These are phyloP conservation scores for Hyles lineata DNA, from an alignment of 2,888 invertebrate species.

Conservation along the genomic window DNA sequence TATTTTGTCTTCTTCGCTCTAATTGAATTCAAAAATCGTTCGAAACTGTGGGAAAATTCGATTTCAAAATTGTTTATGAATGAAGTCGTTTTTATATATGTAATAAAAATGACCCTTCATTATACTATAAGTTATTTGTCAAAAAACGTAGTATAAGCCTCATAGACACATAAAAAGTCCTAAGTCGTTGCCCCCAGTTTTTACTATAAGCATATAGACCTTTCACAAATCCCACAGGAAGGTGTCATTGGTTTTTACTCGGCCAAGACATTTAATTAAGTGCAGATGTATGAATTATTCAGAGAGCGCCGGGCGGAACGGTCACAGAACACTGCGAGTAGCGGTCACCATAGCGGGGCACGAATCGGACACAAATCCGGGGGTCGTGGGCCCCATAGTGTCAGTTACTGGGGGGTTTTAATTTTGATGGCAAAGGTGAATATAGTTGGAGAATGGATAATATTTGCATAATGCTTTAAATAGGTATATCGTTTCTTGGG, in stretches of 20 bases:
- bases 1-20: no score
- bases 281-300: constrained; percentile 77
- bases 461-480: no score
- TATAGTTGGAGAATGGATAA: no score
- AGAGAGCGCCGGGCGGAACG: constrained; percentile 71
- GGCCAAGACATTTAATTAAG: constrained; percentile 56
- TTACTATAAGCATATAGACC: constrained; percentile 20
- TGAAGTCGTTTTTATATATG: no score
- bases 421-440: no score
- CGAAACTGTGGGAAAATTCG: no score
- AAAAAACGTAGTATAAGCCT: not conserved
- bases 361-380: constrained; percentile 24
- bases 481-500: no score
- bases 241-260: constrained; percentile 43
- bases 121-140: no score
- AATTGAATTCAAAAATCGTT: no score
- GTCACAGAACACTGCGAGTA: constrained; percentile 76
- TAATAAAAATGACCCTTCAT: no score
- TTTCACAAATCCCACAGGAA: constrained; percentile 40
- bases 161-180: not conserved
- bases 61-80: no score
- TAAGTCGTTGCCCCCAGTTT: constrained; percentile 16
- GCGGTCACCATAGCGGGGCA: constrained; percentile 62
- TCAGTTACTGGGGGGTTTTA: not conserved
- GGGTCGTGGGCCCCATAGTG: not conserved